Percentiles rank a stretch among this genome's conserved stretches.
phyloP scores from a whole-genome alignment of 2,797 vertebrate species.

The Acestrorhynchus altus region DNA sequence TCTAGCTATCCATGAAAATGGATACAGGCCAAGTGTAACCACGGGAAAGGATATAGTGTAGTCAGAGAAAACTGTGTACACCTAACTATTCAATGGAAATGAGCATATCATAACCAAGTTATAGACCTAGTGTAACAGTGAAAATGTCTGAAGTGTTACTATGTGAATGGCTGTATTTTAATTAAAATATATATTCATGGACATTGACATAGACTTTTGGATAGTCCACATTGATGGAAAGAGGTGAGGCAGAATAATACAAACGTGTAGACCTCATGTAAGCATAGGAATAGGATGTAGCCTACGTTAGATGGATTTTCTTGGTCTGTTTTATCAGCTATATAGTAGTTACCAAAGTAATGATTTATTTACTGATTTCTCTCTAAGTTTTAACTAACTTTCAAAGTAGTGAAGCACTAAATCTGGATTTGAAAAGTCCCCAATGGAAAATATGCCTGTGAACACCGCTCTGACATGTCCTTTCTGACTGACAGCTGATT shows the following conservation, averaged over 20 bases:
- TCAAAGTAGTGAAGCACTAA: not conserved
- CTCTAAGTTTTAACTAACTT: too few species aligned
- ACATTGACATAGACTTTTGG: not conserved
- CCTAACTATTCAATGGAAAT: too few species aligned
- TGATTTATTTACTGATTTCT: too few species aligned
- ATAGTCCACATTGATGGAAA: too few species aligned
- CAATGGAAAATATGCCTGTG: not conserved
- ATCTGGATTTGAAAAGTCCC: not conserved
- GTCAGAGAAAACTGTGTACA: too few species aligned
- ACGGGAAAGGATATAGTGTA: not conserved
- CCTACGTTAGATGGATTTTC: too few species aligned
- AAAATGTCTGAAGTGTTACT: not conserved
- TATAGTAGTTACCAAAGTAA: too few species aligned
- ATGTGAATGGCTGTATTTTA: not conserved
- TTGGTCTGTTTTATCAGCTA: too few species aligned
- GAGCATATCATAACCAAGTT: not conserved
- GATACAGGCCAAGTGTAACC: not conserved
- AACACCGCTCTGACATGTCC: not conserved
- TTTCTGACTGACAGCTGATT: constrained; percentile 9
- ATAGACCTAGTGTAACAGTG: not conserved
- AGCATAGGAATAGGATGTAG: too few species aligned
- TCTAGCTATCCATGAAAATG: too few species aligned
- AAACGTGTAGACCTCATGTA: not conserved
- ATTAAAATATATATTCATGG: not conserved
- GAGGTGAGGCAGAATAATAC: too few species aligned